Percentiles rank a stretch among this genome's conserved stretches.
These are phyloP conservation scores for Mnemiopsis leidyi DNA, from an alignment of 37 sponge, comb jelly and placozoan species.

Conservation along the genomic window DNA sequence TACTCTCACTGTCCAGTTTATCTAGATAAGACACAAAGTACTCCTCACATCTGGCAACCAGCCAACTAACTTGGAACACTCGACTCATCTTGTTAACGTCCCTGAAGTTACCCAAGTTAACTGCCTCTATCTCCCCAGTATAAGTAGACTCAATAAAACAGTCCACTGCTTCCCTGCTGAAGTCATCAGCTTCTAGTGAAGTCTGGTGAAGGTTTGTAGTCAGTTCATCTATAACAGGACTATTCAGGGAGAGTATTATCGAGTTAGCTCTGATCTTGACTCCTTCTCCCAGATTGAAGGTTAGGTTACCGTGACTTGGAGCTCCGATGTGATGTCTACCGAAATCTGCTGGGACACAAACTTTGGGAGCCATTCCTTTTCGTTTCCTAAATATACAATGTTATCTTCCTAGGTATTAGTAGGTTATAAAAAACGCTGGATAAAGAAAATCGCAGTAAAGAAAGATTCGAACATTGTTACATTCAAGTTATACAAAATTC, in stretches of 20 bases:
- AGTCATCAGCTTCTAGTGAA: neutral
- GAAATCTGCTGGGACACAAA: neutral
- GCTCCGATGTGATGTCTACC: neutral
- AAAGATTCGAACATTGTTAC: too few species aligned
- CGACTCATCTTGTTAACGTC: constrained; percentile 19
- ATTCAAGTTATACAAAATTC: too few species aligned
- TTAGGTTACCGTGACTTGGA: neutral
- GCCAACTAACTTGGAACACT: neutral
- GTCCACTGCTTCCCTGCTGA: neutral
- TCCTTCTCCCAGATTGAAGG: neutral
- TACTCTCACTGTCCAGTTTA: neutral
- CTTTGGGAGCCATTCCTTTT: neutral
- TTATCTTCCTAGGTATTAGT: too few species aligned
- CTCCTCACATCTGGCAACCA: neutral
- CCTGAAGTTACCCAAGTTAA: neutral
- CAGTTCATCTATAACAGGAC: constrained; percentile 3
- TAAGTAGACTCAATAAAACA: constrained; percentile 15
- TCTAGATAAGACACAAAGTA: neutral
- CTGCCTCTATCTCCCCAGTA: neutral
- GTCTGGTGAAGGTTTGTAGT: neutral
- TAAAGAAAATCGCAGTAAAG: too few species aligned
- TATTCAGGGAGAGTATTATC: neutral
- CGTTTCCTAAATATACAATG: too few species aligned
- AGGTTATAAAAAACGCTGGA: too few species aligned
- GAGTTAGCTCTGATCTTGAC: neutral